A percentile compares a stretch with the other conserved stretches of the same genome.
Evolutionary conservation across 2,888 invertebrate genomes (phyloP).

Genomic region (Lasioglossum oenotherae): DNA sequence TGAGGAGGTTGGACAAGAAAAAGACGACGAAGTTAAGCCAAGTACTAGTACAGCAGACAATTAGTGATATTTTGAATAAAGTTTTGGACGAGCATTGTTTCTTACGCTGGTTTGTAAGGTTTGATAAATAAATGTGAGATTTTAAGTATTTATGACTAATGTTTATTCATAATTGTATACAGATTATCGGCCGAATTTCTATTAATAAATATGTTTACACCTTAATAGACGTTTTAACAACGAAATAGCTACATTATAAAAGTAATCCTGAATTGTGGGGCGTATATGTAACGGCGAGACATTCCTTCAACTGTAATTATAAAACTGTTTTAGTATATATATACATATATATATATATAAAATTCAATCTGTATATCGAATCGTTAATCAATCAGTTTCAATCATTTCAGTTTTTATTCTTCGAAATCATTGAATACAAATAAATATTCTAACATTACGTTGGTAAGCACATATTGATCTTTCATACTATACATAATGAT

Average conservation of each 20-base stretch:
- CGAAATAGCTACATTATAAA: conserved; percentile 61
- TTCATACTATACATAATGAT: neutral
- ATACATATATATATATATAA: neutral
- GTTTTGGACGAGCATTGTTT: neutral
- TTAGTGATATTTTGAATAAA: neutral
- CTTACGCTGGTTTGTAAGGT: neutral
- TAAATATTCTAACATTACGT: conserved; percentile 2
- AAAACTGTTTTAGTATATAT: neutral
- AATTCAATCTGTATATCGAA: neutral
- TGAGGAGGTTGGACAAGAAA: conserved; percentile 27
- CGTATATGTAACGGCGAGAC: conserved; percentile 66
- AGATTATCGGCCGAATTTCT: conserved; percentile 72
- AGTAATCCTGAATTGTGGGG: conserved; percentile 60
- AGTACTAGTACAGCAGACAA: neutral
- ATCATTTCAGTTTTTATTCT: conserved; percentile 20
- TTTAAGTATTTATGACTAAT: conserved; percentile 69
- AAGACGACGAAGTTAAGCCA: conserved; percentile 15
- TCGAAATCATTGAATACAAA: neutral
- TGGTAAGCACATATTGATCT: neutral
- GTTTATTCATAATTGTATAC: conserved; percentile 78
- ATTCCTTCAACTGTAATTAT: conserved; percentile 43
- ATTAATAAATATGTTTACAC: conserved; percentile 81
- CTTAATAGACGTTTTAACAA: conserved; percentile 73
- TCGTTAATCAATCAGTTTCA: neutral
- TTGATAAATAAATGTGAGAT: conserved; percentile 32